Conservation (phyloP, 2,113 vertebrate species). For the Poeciliopsis prolifica region DNA sequence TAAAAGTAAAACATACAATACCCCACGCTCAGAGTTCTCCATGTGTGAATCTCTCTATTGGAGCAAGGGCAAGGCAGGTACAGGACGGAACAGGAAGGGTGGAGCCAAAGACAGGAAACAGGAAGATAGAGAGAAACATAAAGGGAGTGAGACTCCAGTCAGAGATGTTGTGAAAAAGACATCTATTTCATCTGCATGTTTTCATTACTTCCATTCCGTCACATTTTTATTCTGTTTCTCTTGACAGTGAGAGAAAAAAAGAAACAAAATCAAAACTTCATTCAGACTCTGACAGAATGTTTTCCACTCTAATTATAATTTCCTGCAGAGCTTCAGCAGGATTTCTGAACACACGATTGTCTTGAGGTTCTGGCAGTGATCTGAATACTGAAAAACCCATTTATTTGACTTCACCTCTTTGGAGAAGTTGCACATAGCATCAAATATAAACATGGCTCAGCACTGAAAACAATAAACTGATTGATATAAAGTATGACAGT, state of each 20-base stretch:
- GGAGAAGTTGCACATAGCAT: background rate
- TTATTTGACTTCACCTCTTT: background rate
- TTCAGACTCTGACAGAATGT: background rate
- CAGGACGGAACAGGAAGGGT: slow-evolving; percentile 67
- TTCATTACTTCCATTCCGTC: background rate
- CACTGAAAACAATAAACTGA: background rate
- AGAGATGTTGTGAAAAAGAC: slow-evolving; percentile 48
- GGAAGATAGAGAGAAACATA: slow-evolving; percentile 76
- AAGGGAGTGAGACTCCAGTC: slow-evolving; percentile 69
- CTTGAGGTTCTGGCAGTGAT: background rate
- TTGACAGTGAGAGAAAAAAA: background rate
- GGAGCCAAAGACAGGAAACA: slow-evolving; percentile 74
- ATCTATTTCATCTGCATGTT: slow-evolving; percentile 7
- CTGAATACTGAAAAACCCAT: background rate
- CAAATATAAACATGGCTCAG: background rate
- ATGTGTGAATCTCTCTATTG: slow-evolving; percentile 85
- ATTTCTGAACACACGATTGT: background rate
- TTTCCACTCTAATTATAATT: background rate
- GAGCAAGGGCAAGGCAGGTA: slow-evolving; percentile 73
- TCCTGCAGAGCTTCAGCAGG: background rate
- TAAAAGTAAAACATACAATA: slow-evolving; percentile 83
- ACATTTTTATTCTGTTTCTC: background rate
- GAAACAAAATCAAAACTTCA: background rate
- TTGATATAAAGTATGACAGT: background rate
- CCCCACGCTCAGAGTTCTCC: slow-evolving; percentile 86